phyloP scores from a whole-genome alignment of 37 sponge, comb jelly and placozoan genomes.

The Axinella damicornis region DNA sequence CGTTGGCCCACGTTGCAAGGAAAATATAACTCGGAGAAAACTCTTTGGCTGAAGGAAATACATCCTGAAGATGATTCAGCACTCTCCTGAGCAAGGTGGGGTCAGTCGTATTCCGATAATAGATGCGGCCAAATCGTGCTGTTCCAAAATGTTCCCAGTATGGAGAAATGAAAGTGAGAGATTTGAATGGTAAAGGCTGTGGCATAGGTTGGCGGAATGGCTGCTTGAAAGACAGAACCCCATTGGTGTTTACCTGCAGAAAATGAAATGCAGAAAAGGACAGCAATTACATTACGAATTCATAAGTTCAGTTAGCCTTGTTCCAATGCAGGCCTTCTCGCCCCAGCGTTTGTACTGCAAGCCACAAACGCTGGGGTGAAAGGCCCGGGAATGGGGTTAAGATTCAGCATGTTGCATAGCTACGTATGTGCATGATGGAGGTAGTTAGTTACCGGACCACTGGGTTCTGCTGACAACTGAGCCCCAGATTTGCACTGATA shows the following conservation, averaged over 20 bases:
- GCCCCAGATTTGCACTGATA: too few species aligned
- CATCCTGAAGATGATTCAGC: not conserved
- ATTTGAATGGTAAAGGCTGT: not conserved
- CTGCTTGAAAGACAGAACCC: not conserved
- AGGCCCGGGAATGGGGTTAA: too few species aligned
- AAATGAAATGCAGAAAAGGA: not conserved
- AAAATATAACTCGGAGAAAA: not conserved
- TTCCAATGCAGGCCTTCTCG: too few species aligned
- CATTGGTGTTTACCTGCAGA: conserved; percentile 29
- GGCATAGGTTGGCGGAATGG: not conserved
- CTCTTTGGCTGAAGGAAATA: not conserved
- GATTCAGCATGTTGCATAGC: too few species aligned
- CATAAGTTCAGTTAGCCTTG: too few species aligned
- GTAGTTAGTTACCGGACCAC: too few species aligned
- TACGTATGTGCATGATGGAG: too few species aligned
- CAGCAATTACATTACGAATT: too few species aligned
- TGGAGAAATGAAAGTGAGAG: not conserved
- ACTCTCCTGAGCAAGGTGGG: not conserved
- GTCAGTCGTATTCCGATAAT: not conserved
- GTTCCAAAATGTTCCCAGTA: conserved; percentile 14
- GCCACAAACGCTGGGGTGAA: too few species aligned
- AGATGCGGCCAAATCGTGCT: not conserved
- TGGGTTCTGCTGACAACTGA: too few species aligned
- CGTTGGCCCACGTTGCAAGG: conserved; percentile 1
- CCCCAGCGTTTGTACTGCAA: too few species aligned